Percentiles rank a stretch among this genome's conserved stretches.
Evolutionary conservation across 1,140 invertebrate species (phyloP).

Genomic region (Euura lappo): DNA sequence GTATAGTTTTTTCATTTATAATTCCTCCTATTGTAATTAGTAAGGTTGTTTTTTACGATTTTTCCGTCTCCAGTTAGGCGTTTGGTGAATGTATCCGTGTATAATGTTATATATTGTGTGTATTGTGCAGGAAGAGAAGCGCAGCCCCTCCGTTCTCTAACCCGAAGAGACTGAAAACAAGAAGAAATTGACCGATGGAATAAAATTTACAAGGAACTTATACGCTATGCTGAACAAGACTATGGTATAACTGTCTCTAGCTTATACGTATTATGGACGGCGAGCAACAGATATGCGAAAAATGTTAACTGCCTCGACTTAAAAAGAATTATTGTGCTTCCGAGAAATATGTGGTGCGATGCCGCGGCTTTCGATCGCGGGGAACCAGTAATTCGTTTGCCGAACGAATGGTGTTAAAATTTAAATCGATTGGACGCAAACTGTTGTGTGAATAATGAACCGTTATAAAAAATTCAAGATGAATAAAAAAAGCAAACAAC

Average conservation of each 20-base stretch:
- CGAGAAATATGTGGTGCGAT: neutral
- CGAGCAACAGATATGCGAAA: slow-evolving; percentile 1
- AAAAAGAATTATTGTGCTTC: neutral
- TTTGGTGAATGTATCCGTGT: neutral
- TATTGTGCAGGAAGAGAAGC: neutral
- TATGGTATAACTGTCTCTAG: neutral
- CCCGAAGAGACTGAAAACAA: neutral
- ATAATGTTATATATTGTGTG: neutral
- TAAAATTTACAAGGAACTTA: neutral
- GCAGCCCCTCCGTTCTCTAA: neutral
- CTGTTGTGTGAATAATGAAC: neutral
- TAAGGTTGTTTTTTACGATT: too few relatives aligned
- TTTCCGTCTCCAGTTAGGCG: neutral
- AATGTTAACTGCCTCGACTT: neutral
- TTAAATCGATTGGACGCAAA: slow-evolving; percentile 7
- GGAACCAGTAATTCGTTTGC: neutral
- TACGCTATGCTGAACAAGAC: neutral
- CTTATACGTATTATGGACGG: neutral
- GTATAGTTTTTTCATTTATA: too few relatives aligned
- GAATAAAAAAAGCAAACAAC: neutral
- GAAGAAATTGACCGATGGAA: neutral
- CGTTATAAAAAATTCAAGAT: neutral
- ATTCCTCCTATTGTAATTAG: too few relatives aligned
- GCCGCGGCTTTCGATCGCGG: neutral
- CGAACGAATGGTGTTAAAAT: neutral